These are phyloP conservation scores for Megalopta genalis DNA, from an alignment of 1,140 invertebrate genomes.

Conservation along the genomic window DNA sequence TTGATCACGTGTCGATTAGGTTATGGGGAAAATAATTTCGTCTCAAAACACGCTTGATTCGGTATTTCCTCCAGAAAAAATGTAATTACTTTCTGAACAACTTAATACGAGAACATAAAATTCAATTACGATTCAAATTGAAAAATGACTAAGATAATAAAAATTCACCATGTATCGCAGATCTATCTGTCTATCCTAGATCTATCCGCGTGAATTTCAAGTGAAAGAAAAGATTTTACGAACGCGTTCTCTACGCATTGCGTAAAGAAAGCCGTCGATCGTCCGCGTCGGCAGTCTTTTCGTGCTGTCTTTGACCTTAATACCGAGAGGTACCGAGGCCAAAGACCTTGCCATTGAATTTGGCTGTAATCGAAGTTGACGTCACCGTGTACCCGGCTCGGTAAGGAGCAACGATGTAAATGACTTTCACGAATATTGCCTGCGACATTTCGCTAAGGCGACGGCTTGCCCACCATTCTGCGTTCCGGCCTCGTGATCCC, in stretches of 20 bases:
- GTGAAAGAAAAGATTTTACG: background rate
- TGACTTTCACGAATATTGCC: conserved; percentile 54
- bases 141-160: no score
- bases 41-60: no score
- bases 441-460: conserved; percentile 42
- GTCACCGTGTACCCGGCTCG: conserved; percentile 39
- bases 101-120: no score
- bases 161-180: no score
- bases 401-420: conserved; percentile 47
- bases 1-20: no score
- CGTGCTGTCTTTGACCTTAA: conserved; percentile 59
- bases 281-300: background rate
- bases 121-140: no score
- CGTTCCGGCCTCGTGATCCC: conserved; percentile 2
- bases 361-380: conserved; percentile 59
- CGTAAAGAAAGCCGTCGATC: background rate
- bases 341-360: conserved; percentile 65
- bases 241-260: background rate
- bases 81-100: no score
- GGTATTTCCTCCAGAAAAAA: no score
- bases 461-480: background rate
- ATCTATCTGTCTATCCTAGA: no score
- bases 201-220: no score
- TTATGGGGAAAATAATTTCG: no score
- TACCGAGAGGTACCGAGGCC: conserved; percentile 44